Evolutionary conservation across 2,797 vertebrate species (phyloP), one percentile per base, ranked within the genome.

Genomic region (Triplophysa bombifrons): DNA sequence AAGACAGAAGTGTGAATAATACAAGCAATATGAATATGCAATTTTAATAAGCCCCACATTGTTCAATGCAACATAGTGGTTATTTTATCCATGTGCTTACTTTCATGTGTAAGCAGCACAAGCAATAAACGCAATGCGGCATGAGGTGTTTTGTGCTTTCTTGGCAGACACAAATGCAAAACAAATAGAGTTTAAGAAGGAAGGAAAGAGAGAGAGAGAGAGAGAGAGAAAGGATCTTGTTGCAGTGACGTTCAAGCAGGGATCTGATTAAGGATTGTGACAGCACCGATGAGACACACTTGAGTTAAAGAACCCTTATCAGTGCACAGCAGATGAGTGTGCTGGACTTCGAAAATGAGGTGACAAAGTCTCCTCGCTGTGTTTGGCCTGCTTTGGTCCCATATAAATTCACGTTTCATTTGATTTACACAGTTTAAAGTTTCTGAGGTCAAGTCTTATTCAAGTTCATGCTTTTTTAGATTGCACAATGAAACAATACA

Each of bases 201-300:
- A 66, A 55, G 53, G 51, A 73, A 50, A 61, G 53, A 66, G 19
- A 71, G 72, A 74, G 70, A 79, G 34, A 41, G 65, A 27, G 25
- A 27, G 27, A 70, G 34, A 41, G 65, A 80, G 69, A 38, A 34
- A 70, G 69, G n/a, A 72, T 74, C 64, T 70, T 74, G 79, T 83
- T 74, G 66, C 74, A 65, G 41, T 25, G 56, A 48, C 58, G 73
- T 56, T 69, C 65, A 67, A 63, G 65, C 30, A 61, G 79, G 19
- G 74, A 85, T 84, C 60, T 67, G 74, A 44, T 81, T 19, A 19
- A 60, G 73, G 76, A 86, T 81, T 68, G 67, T 63, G 34, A 76
- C 58, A 30, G 13, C 58, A 38, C 64, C 44, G 63, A 76, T 56
- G 74, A 76, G 83, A 84, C 73, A 46, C 56, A 78, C 50, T 61